phyloP scores from a whole-genome alignment of 2,113 vertebrate species.

The Hemicordylus capensis region DNA sequence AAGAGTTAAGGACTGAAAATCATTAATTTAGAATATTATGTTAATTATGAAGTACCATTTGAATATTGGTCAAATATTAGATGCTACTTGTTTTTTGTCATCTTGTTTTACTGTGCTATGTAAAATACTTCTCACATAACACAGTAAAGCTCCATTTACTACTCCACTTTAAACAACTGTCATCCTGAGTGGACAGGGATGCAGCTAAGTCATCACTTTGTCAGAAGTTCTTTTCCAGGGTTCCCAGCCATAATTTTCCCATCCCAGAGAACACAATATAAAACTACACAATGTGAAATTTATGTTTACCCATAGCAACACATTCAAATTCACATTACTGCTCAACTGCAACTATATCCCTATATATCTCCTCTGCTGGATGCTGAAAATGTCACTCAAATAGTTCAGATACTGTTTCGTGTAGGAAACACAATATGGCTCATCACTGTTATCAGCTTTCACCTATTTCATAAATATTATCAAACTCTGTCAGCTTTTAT shows the following conservation, averaged over 20 bases:
- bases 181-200: not conserved
- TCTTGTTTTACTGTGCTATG: no score
- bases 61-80: no score
- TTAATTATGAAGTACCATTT: no score
- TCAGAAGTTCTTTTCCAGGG: not conserved
- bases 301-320: not conserved
- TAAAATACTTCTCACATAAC: no score
- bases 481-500: not conserved
- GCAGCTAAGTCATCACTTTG: not conserved
- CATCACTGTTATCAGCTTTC: not conserved
- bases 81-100: no score
- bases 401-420: not conserved
- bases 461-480: not conserved
- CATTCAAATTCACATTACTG: not conserved
- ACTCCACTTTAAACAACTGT: no score
- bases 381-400: not conserved
- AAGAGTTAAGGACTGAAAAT: no score
- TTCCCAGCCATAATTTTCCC: not conserved
- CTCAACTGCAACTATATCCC: not conserved
- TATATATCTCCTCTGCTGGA: not conserved
- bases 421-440: accelerated
- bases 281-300: not conserved
- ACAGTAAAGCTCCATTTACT: no score
- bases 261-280: not conserved
- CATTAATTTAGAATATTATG: no score